Conservation (phyloP, 2,888 invertebrate genomes). For the Peribatodes rhomboidaria region DNA sequence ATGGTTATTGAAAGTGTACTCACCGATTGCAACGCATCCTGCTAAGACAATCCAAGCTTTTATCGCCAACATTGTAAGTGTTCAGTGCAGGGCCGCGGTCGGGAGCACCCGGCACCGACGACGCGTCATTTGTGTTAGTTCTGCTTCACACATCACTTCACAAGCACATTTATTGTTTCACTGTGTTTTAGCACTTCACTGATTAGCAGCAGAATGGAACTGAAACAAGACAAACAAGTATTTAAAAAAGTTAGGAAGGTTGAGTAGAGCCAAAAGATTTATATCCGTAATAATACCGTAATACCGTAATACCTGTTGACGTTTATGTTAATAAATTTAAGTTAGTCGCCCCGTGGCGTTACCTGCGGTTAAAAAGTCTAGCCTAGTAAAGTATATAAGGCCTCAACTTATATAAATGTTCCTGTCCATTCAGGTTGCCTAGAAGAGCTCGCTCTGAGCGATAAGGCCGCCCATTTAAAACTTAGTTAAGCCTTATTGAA, state of each 20-base stretch:
- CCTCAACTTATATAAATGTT: too few species aligned
- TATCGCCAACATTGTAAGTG: constrained; percentile 59
- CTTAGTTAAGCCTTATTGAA: too few species aligned
- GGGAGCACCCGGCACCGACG: constrained; percentile 59
- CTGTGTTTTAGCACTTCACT: constrained; percentile 39
- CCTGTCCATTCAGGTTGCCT: too few species aligned
- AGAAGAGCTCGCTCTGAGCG: too few species aligned
- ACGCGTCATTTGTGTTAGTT: constrained; percentile 77
- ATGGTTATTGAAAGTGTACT: constrained; percentile 43
- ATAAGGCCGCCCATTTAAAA: too few species aligned
- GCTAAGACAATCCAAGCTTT: constrained; percentile 59
- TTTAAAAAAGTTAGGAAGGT: not conserved
- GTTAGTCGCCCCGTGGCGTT: too few species aligned
- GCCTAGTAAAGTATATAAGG: too few species aligned
- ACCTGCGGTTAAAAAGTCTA: too few species aligned
- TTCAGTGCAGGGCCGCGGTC: constrained; percentile 64
- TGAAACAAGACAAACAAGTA: constrained; percentile 42
- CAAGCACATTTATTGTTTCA: constrained; percentile 47
- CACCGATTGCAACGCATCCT: constrained; percentile 68
- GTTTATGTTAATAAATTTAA: too few species aligned
- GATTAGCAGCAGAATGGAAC: constrained; percentile 28
- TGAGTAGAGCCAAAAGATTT: not conserved
- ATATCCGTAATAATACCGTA: too few species aligned
- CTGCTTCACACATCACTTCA: constrained; percentile 65
- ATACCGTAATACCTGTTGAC: too few species aligned